Conservation (phyloP, 2,888 invertebrate species). For the Pachymerium ferrugineum region DNA sequence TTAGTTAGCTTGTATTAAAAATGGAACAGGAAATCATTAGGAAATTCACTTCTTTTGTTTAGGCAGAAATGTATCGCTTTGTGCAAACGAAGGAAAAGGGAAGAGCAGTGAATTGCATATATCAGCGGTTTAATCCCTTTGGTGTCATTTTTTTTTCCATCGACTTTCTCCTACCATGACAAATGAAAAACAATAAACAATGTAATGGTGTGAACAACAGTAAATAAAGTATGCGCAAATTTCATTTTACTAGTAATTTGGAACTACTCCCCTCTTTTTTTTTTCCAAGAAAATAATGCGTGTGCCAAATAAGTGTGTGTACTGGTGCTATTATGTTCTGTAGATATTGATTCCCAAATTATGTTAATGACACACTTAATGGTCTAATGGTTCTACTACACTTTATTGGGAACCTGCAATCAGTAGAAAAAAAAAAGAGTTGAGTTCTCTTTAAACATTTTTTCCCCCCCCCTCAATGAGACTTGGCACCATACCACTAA, state of each 20-base stretch:
- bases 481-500: conserved; percentile 15
- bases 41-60: too few relatives aligned
- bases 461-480: conserved; percentile 9
- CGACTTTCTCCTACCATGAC: conserved; percentile 30
- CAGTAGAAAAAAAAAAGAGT: conserved; percentile 14
- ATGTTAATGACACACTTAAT: conserved; percentile 35
- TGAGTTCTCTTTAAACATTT: conserved; percentile 24
- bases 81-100: background rate
- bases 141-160: background rate
- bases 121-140: background rate
- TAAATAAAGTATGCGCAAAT: conserved; percentile 34
- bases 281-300: conserved; percentile 33
- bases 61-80: background rate
- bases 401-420: conserved; percentile 35
- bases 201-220: conserved; percentile 34
- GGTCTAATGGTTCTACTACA: conserved; percentile 34
- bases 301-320: conserved; percentile 32
- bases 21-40: too few relatives aligned
- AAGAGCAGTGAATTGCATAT: background rate
- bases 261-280: conserved; percentile 29
- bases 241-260: conserved; percentile 34
- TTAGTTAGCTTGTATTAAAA: too few relatives aligned
- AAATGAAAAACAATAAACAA: conserved; percentile 34
- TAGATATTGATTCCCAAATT: conserved; percentile 33
- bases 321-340: conserved; percentile 32